These are phyloP conservation scores for Pao palembangensis DNA, from an alignment of 2,113 vertebrate genomes.

Conservation along the genomic window DNA sequence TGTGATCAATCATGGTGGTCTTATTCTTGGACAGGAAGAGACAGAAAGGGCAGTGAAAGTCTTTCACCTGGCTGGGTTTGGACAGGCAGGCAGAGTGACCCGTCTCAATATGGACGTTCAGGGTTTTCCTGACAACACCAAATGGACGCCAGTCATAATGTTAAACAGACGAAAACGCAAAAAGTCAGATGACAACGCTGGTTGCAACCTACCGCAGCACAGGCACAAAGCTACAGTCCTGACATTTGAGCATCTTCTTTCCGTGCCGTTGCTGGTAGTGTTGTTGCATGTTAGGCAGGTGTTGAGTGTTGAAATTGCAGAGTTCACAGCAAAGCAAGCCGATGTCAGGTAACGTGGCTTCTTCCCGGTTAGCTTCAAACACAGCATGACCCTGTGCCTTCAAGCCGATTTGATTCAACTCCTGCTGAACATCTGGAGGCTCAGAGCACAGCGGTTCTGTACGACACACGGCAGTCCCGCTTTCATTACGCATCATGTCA, in stretches of 20 bases:
- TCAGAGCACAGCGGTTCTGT: constrained; percentile 81
- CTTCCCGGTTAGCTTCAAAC: constrained; percentile 39
- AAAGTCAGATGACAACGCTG: no score
- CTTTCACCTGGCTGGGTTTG: constrained; percentile 22
- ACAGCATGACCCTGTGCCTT: constrained; percentile 67
- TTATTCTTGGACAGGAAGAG: constrained; percentile 66
- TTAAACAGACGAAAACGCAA: no score
- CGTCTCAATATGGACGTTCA: no score
- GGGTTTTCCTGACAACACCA: no score
- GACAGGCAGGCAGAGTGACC: neutral
- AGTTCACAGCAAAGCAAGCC: constrained; percentile 84
- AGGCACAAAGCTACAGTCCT: constrained; percentile 88
- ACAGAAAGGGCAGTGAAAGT: constrained; percentile 63
- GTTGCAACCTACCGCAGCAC: constrained; percentile 82
- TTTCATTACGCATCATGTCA: no score
- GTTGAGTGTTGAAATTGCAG: constrained; percentile 85
- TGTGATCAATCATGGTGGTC: constrained; percentile 68
- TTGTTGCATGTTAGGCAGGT: constrained; percentile 84
- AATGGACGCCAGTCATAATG: no score
- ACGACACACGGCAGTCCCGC: neutral
- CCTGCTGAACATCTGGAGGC: constrained; percentile 85
- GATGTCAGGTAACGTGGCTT: constrained; percentile 59
- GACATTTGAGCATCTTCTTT: constrained; percentile 88
- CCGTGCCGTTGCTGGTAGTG: constrained; percentile 89
- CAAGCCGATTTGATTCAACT: constrained; percentile 84